These are phyloP conservation scores for Lysandra bellargus DNA, from an alignment of 2,888 invertebrate species.

Conservation along the genomic window DNA sequence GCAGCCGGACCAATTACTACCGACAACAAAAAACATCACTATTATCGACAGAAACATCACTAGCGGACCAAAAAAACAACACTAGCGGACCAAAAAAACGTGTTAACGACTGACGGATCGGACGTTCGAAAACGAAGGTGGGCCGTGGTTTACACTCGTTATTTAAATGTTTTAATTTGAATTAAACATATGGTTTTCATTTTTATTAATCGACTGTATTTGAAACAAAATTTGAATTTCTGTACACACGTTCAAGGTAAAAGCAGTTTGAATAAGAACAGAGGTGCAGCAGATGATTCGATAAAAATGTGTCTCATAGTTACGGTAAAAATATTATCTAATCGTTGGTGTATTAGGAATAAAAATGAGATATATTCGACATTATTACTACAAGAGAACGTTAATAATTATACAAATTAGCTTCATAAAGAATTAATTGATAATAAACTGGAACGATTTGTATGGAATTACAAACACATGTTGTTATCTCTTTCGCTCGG, in stretches of 20 bases:
- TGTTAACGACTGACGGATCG: conserved; percentile 79
- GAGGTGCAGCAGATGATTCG: background rate
- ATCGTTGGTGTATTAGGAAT: background rate
- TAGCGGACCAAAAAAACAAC: conserved; percentile 47
- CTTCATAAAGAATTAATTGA: conserved; percentile 12
- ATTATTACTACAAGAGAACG: background rate
- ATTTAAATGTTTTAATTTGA: background rate
- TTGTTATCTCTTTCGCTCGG: background rate
- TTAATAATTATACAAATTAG: conserved; percentile 17
- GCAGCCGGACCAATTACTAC: conserved; percentile 78
- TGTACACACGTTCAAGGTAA: background rate
- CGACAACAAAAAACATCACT: conserved; percentile 70
- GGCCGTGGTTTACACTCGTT: conserved; percentile 28
- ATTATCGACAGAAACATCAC: conserved; percentile 45
- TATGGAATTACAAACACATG: background rate
- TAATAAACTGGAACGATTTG: conserved; percentile 19
- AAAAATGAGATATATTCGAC: background rate
- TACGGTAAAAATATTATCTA: background rate
- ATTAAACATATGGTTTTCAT: background rate
- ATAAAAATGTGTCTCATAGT: background rate
- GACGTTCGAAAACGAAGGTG: conserved; percentile 57
- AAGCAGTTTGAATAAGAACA: background rate
- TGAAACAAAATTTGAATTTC: background rate
- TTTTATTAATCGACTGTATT: background rate
- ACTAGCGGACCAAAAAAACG: conserved; percentile 60